A percentile compares a stretch with the other conserved stretches of the same genome.
These are phyloP conservation scores for Chlorops oryzae DNA, from an alignment of 1,140 invertebrate genomes.

Conservation along the genomic window DNA sequence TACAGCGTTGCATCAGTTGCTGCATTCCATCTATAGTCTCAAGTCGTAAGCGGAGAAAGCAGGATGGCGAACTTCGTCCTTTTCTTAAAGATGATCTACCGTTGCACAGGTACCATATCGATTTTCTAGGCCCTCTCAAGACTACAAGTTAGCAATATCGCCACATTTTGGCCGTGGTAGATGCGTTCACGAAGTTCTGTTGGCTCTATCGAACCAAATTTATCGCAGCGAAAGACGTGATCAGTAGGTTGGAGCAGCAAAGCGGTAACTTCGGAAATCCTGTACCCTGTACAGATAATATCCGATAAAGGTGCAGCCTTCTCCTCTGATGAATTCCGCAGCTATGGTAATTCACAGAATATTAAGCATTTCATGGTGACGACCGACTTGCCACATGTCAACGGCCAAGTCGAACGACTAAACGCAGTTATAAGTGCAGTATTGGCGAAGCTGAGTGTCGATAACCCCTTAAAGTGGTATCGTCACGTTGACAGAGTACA, in stretches of 20 bases:
- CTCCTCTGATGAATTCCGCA: conserved; percentile 7
- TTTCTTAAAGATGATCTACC: conserved; percentile 31
- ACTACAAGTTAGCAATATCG: conserved; percentile 32
- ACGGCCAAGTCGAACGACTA: conserved; percentile 26
- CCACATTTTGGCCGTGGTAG: conserved; percentile 29
- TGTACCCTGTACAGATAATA: neutral
- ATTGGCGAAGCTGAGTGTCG: conserved; percentile 3
- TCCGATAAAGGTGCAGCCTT: conserved; percentile 13
- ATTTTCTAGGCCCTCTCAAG: conserved; percentile 24
- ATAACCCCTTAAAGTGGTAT: conserved; percentile 9
- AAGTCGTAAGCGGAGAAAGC: conserved; percentile 36
- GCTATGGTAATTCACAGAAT: neutral
- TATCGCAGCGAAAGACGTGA: conserved; percentile 27
- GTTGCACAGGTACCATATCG: conserved; percentile 20
- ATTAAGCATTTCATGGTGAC: conserved; percentile 23
- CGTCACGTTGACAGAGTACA: conserved; percentile 7
- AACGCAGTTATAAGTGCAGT: conserved; percentile 18
- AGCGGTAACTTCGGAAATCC: conserved; percentile 26
- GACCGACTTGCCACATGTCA: conserved; percentile 17
- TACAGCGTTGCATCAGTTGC: conserved; percentile 29
- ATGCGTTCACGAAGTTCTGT: conserved; percentile 25
- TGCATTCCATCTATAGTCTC: conserved; percentile 39
- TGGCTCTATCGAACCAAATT: conserved; percentile 43
- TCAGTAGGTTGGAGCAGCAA: conserved; percentile 24
- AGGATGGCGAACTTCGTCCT: conserved; percentile 39